phyloP scores from a whole-genome alignment of 1,140 invertebrate genomes.

The Conus ventricosus region DNA sequence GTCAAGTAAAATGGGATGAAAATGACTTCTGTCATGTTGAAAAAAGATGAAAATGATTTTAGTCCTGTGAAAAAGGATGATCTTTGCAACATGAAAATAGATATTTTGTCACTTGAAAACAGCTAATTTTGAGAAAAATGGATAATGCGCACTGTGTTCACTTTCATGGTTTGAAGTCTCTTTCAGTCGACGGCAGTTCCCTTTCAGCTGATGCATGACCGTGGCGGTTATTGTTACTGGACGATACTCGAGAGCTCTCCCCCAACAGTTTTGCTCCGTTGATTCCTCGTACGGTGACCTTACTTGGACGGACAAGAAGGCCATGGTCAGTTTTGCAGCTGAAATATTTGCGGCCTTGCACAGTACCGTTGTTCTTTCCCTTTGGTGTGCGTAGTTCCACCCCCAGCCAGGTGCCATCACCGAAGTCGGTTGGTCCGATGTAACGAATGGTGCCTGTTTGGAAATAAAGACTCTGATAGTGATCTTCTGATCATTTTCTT shows the following conservation, averaged over 20 bases:
- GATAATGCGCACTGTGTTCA: too few relatives aligned
- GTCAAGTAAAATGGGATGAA: too few relatives aligned
- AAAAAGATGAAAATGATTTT: too few relatives aligned
- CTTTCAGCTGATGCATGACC: constrained; percentile 17
- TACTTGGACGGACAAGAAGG: constrained; percentile 76
- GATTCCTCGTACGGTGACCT: constrained; percentile 78
- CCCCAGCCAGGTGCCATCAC: constrained; percentile 78
- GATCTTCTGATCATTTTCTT: not conserved
- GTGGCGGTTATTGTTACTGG: not conserved
- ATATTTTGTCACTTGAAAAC: not conserved
- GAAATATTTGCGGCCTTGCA: constrained; percentile 77
- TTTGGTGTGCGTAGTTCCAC: constrained; percentile 76
- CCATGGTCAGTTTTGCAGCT: constrained; percentile 76
- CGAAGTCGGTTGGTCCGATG: constrained; percentile 78
- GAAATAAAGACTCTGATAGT: not conserved
- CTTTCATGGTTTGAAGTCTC: not conserved
- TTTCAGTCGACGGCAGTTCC: not conserved
- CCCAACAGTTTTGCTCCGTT: constrained; percentile 77
- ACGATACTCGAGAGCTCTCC: constrained; percentile 35
- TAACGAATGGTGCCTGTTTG: constrained; percentile 74
- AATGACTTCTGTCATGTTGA: too few relatives aligned
- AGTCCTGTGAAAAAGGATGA: too few relatives aligned
- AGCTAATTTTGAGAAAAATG: too few relatives aligned
- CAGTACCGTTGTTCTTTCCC: constrained; percentile 77
- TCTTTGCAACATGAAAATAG: too few relatives aligned